Evolutionary conservation across 2,888 invertebrate species (phyloP).

Genomic region (Drosophila mimica): DNA sequence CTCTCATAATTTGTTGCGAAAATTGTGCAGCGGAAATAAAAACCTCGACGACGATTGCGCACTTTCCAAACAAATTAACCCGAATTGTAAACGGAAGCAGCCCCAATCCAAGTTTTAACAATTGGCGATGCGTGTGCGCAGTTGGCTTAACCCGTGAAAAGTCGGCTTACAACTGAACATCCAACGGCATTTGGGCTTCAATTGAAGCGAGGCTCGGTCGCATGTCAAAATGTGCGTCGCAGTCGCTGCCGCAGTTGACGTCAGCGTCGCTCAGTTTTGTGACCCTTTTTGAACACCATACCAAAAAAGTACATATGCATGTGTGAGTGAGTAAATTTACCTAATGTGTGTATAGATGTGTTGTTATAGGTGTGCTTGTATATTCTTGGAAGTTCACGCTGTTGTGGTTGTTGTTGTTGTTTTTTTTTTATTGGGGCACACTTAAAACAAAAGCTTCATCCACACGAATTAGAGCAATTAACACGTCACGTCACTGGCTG

Average conservation of each 20-base stretch:
- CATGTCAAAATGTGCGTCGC: slow-evolving; percentile 45
- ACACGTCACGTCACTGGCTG: slow-evolving; percentile 35
- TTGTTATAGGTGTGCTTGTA: slow-evolving; percentile 4
- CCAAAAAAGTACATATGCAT: slow-evolving; percentile 19
- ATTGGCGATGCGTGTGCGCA: slow-evolving; percentile 51
- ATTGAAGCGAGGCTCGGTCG: slow-evolving; percentile 69
- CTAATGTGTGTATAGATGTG: not conserved
- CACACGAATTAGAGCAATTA: slow-evolving; percentile 30
- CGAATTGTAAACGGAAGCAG: slow-evolving; percentile 72
- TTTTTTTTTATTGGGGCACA: slow-evolving; percentile 42
- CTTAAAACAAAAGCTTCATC: slow-evolving; percentile 18
- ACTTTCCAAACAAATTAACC: slow-evolving; percentile 78
- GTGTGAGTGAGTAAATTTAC: slow-evolving; percentile 10
- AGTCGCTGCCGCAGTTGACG: slow-evolving; percentile 6
- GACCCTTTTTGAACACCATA: slow-evolving; percentile 56
- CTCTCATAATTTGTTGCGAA: slow-evolving; percentile 61
- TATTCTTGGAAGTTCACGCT: slow-evolving; percentile 33
- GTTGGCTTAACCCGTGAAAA: slow-evolving; percentile 68
- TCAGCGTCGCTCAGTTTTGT: slow-evolving; percentile 41
- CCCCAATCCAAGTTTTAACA: slow-evolving; percentile 21
- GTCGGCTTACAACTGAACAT: slow-evolving; percentile 72
- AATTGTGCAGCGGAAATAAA: slow-evolving; percentile 68
- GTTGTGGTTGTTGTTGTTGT: slow-evolving; percentile 16
- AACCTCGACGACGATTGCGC: slow-evolving; percentile 30
- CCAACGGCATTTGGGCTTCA: slow-evolving; percentile 55